These are phyloP conservation scores for Schmidtea mediterranea DNA, from an alignment of 1,140 invertebrate genomes.

Conservation along the genomic window DNA sequence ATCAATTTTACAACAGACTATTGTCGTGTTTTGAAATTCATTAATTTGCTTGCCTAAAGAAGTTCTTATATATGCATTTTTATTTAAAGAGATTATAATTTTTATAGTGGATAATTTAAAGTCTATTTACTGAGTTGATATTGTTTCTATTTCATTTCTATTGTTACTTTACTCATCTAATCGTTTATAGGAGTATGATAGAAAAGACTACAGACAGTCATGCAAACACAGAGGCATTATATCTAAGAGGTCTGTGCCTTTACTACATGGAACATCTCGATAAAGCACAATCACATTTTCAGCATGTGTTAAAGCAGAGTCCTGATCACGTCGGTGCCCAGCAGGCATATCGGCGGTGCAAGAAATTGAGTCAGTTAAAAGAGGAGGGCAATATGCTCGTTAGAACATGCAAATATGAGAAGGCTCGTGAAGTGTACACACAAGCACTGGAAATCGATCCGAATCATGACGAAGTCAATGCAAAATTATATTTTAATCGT, in stretches of 20 bases:
- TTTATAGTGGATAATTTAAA: too few species aligned
- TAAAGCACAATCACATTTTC: conserved; percentile 4
- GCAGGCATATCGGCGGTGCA: conserved; percentile 19
- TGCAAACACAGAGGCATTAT: neutral
- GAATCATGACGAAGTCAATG: conserved; percentile 52
- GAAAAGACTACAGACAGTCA: neutral
- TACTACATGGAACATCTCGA: conserved; percentile 3
- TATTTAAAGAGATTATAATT: too few species aligned
- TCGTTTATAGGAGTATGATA: neutral
- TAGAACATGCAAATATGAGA: conserved; percentile 43
- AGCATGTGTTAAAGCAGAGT: conserved; percentile 4
- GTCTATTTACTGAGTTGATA: too few species aligned
- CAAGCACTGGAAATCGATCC: conserved; percentile 57
- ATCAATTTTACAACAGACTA: too few species aligned
- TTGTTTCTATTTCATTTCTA: too few species aligned
- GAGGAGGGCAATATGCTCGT: conserved; percentile 65
- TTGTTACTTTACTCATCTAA: too few species aligned
- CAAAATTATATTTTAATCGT: conserved; percentile 64
- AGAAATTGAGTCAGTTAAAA: conserved; percentile 57
- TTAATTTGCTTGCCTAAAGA: too few species aligned
- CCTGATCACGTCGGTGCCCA: conserved; percentile 1
- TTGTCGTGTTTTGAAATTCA: too few species aligned
- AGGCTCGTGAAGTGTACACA: conserved; percentile 53
- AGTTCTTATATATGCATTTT: too few species aligned
- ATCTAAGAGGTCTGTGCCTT: neutral